Base-by-base conservation (phyloP, 2,888 invertebrate genomes). In the Troides helena region DNA sequence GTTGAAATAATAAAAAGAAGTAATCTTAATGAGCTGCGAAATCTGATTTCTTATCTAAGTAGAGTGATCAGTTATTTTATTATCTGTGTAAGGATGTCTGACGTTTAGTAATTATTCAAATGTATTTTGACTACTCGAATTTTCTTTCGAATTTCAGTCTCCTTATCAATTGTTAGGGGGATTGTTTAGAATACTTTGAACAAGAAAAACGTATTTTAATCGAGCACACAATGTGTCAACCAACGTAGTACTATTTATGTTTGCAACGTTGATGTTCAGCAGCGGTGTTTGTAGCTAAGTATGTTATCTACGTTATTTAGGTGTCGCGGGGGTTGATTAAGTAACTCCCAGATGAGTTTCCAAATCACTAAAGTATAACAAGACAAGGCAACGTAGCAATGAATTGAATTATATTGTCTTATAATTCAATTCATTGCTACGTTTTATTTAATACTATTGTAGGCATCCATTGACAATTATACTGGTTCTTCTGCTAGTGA, bases 41-140 rank as follows among this genome's bases (percentile, higher is more conserved):
- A 68, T 60, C 53, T 18, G 46, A 65, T 57, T 61, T 65, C 6
- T 53, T 61, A 69, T 69, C 61, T 69, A 61, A 69, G 53, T 65
- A 39, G 53, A 53, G 43, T 58, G 56, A 64, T 65, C 65, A 56
- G 61, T 39, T 67, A 62, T 14, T 59, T 4, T 21, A 39, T 46
- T 30, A 69, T 61, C 61, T 60, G n/a, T 23, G 59, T 12, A 39
- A 12, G 10, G 60, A 23, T 23, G 12, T 59, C 46, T 65, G 25
- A 30, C 59, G 10, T n/a, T 59, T 59, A n/a, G n/a, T 53, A n/a
- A 6, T 53, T 12, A 18, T n/a, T 53, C 1, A n/a, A 18, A 50
- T 50, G 50, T n/a, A 53, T 53, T 53, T 53, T 53, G 14, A 46
- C 46, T 14, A 46, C 46, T 53, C 53, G 6, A 53, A n/a, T 50